Conservation (phyloP, 2,113 vertebrate genomes). For the Ornithorhynchus anatinus region DNA sequence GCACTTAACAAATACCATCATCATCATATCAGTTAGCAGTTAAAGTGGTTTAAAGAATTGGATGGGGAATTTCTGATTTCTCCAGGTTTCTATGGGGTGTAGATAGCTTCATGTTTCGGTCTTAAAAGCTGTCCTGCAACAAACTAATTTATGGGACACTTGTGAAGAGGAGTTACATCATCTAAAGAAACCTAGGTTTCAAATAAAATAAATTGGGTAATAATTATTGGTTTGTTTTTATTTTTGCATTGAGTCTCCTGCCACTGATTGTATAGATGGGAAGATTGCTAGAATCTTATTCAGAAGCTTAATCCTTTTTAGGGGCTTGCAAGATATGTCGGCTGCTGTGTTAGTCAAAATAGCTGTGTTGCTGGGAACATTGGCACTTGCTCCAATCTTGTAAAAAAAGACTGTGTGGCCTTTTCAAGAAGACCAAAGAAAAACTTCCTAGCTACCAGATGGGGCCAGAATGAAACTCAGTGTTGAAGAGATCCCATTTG, state of each 20-base stretch:
- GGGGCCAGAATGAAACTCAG: too few relatives aligned
- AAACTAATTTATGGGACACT: neutral
- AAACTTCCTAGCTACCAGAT: too few relatives aligned
- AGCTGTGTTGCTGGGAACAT: neutral
- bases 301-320: too few relatives aligned
- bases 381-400: neutral
- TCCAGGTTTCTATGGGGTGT: neutral
- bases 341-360: too few relatives aligned
- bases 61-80: neutral
- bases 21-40: too few relatives aligned
- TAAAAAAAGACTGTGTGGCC: neutral
- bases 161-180: too few relatives aligned
- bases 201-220: neutral
- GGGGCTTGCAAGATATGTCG: neutral
- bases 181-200: neutral
- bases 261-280: neutral
- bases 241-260: neutral
- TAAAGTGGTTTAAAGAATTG: neutral
- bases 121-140: neutral
- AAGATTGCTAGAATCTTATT: neutral
- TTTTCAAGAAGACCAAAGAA: too few relatives aligned
- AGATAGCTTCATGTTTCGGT: neutral
- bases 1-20: too few relatives aligned
- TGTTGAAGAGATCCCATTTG: too few relatives aligned
- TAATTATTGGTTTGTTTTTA: neutral